These are phyloP conservation scores for Albula glossodonta DNA, from an alignment of 2,113 vertebrate species.

Conservation along the genomic window DNA sequence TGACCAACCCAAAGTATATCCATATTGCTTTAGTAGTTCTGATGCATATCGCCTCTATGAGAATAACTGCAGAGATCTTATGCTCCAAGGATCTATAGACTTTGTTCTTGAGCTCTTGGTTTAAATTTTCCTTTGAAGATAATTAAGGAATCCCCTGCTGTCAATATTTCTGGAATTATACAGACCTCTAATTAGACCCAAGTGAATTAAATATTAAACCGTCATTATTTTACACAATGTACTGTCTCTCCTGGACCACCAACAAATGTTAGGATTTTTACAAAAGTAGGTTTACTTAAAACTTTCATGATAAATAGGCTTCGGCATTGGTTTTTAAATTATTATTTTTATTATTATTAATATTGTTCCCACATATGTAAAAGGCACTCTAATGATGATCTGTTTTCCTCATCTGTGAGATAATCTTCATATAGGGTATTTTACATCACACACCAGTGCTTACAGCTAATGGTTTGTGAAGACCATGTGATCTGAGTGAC, in stretches of 20 bases:
- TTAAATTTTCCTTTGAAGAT: constrained; percentile 19
- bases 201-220: constrained; percentile 11
- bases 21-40: neutral
- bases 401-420: too few relatives aligned
- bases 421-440: too few relatives aligned
- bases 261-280: neutral
- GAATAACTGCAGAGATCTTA: neutral
- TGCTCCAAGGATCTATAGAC: constrained; percentile 7
- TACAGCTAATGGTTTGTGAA: too few relatives aligned
- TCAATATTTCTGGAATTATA: constrained; percentile 10
- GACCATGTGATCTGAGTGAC: too few relatives aligned
- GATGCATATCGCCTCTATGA: neutral
- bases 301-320: too few relatives aligned
- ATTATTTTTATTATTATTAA: too few relatives aligned
- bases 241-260: neutral
- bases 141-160: constrained; percentile 1
- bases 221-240: neutral
- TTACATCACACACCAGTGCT: too few relatives aligned
- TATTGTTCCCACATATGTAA: too few relatives aligned
- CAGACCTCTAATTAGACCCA: neutral
- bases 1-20: neutral
- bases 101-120: constrained; percentile 6
- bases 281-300: too few relatives aligned
- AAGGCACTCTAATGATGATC: too few relatives aligned
- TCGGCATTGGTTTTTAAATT: too few relatives aligned